A percentile compares a stretch with the other conserved stretches of the same genome.
phyloP scores from a whole-genome alignment of 2,113 vertebrate genomes.

The Turnix velox region DNA sequence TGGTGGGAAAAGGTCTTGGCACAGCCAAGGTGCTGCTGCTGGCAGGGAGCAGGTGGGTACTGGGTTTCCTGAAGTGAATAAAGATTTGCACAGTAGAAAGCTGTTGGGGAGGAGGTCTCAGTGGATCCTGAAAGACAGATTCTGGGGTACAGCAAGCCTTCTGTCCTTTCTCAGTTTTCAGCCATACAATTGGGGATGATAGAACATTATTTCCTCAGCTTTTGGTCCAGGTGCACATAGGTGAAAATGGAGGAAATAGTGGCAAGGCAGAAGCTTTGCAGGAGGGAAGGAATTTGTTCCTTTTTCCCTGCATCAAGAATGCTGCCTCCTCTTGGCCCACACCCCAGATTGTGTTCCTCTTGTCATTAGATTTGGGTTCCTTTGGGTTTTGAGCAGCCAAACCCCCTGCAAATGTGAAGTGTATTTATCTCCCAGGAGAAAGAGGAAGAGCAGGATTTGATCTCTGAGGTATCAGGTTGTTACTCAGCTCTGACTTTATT shows the following conservation, averaged over 20 bases:
- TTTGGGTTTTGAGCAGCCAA: not conserved
- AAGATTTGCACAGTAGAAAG: not conserved
- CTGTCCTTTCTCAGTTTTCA: not conserved
- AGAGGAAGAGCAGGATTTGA: not conserved
- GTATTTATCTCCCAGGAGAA: not conserved
- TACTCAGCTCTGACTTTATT: not conserved
- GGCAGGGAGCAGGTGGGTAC: conserved; percentile 92
- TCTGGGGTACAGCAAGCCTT: not conserved
- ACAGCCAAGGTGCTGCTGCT: conserved; percentile 91
- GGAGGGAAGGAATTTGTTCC: not conserved
- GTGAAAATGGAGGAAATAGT: not conserved
- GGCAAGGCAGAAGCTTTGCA: not conserved
- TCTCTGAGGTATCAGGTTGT: not conserved
- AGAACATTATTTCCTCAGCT: not conserved
- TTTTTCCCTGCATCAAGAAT: not conserved
- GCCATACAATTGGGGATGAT: not conserved
- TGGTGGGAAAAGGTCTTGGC: conserved; percentile 86
- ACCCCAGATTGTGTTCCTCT: fast-evolving
- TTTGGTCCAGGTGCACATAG: not conserved
- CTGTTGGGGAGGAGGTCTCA: not conserved
- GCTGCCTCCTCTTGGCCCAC: not conserved
- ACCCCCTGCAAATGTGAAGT: not conserved
- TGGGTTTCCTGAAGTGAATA: not conserved
- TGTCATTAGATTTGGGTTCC: not conserved
- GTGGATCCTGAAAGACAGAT: not conserved